phyloP scores from a whole-genome alignment of 2,113 vertebrate genomes.

The Perognathus longimembris region DNA sequence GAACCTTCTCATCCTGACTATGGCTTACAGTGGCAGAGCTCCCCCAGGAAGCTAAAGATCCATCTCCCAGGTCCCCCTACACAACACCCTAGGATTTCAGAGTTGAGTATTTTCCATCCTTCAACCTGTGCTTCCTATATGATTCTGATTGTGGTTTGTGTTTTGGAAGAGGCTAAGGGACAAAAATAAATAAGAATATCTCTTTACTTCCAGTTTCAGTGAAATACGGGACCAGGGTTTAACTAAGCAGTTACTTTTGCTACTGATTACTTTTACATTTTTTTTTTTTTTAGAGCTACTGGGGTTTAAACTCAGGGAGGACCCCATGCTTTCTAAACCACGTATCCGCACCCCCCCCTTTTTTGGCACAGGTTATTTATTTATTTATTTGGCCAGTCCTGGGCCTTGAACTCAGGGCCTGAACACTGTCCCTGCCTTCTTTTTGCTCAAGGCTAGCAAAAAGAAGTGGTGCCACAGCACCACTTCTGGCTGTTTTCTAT shows the following conservation, averaged over 20 bases:
- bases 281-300: no score
- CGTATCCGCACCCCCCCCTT: no score
- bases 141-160: not conserved
- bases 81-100: not conserved
- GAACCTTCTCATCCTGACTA: not conserved
- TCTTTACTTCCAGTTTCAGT: conserved; percentile 25
- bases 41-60: not conserved
- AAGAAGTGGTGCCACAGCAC: no score
- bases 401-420: no score
- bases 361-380: no score
- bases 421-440: no score
- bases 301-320: no score
- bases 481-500: no score
- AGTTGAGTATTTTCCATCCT: not conserved
- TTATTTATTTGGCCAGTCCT: no score
- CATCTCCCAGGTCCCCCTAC: not conserved
- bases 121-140: not conserved
- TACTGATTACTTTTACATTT: not conserved
- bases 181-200: not conserved
- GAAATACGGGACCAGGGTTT: not conserved
- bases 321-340: no score
- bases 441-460: no score
- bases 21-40: not conserved
- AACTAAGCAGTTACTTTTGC: conserved; percentile 13
- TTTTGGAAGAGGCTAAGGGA: not conserved